Evolutionary conservation across 1,140 invertebrate genomes (phyloP).

Genomic region (Agraylea sexmaculata): DNA sequence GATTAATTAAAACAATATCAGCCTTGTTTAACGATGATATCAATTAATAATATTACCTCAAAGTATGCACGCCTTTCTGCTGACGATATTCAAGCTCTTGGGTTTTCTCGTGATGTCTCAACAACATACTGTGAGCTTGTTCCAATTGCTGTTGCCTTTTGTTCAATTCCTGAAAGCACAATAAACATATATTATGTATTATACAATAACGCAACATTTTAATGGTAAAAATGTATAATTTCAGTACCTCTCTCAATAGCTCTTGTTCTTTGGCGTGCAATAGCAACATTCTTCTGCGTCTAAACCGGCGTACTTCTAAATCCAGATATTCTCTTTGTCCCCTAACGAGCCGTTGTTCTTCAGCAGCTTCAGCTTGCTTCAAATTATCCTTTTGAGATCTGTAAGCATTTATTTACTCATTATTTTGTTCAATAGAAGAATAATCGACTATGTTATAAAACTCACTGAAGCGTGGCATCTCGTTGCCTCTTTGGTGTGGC

Average conservation of each 20-base stretch:
- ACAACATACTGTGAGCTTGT: constrained; percentile 87
- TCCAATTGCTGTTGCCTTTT: constrained; percentile 90
- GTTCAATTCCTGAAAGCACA: constrained; percentile 66
- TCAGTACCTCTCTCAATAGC: constrained; percentile 68
- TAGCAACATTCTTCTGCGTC: constrained; percentile 76
- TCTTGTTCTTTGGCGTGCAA: constrained; percentile 86
- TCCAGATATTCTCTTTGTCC: constrained; percentile 87
- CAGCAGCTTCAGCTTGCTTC: constrained; percentile 81
- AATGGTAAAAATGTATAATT: constrained; percentile 6
- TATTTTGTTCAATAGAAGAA: no score
- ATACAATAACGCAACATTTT: constrained; percentile 7
- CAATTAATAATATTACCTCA: constrained; percentile 34
- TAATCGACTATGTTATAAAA: no score
- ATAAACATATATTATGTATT: constrained; percentile 12
- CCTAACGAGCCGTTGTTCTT: constrained; percentile 74
- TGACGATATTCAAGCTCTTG: constrained; percentile 93
- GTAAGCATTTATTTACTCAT: no score
- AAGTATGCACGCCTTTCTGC: constrained; percentile 84
- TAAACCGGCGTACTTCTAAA: constrained; percentile 85
- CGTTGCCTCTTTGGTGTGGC: constrained; percentile 84
- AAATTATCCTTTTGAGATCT: constrained; percentile 85
- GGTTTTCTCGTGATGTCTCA: constrained; percentile 93
- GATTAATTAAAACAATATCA: no score
- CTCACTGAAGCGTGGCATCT: constrained; percentile 76
- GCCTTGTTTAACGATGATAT: no score